Base-by-base conservation (phyloP, 2,888 invertebrate species). In the Hypena proboscidalis region DNA sequence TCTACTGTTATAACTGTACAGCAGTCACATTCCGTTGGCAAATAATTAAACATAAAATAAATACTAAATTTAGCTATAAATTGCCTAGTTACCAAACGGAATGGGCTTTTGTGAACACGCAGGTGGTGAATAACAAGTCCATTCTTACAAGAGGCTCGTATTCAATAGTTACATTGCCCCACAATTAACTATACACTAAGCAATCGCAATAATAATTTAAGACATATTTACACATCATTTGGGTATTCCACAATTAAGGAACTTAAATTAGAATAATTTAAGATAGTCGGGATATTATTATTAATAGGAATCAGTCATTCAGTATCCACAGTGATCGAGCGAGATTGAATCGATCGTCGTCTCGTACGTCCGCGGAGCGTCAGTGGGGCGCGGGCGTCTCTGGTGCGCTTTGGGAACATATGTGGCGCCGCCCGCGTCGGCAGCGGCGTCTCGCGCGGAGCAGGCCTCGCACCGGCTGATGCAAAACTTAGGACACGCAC, bases 51-150 rank as follows among this genome's bases (percentile, higher is more conserved):
- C 48, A 43, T 62, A 59, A 77, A 83, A 83, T 80, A 85, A 86
- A 80, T 82, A 83, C 81, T 83, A 80, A 75, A 89, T 88, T 89
- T 86, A 85, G 83, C 89, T 90, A 90, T 73, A 82, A 88, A 85
- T 90, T 90, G 85, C 77, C 90, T 90, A 90, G 80, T 80, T 79
- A 85, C 90, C 90, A 84, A 84, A 75, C 65, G 88, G 90, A 90
- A 90, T 81, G 87, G 81, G 80, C 85, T 87, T n/a, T 80, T 54
- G 88, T 90, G 90, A 90, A 90, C 90, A 90, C 90, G 86, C 90
- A 82, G 90, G 90, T 90, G 90, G 90, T 85, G 77, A 85, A 80
- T 86, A 83, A 86, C 83, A 85, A 85, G 78, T 88, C 85, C 86
- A 82, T 85, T 77, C 81, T 80, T 80, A 83, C 80, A 77, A 67